Evolutionary conservation across 2,113 vertebrate genomes (phyloP), one percentile per base, ranked within the genome.

Genomic region (Trichechus manatus): DNA sequence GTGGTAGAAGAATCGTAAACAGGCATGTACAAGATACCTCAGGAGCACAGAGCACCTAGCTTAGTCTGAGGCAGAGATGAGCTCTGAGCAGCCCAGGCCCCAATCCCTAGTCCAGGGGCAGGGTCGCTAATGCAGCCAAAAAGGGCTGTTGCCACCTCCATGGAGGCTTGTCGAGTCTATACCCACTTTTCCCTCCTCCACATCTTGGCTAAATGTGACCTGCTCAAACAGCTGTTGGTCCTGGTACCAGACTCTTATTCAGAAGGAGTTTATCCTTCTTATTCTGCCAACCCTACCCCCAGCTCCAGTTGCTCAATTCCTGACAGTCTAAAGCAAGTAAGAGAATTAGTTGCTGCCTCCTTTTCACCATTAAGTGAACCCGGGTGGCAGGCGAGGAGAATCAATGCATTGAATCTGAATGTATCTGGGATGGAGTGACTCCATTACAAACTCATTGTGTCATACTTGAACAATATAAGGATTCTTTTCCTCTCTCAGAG

Each of bases 391-490:
- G 70, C 33, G 85, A 98, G 44, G 77, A 98, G 98, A 98, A 98
- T 94, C 98, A 98, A 93, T 96, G 97, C 81, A 91, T 97, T 68
- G 94, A 96, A 94, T 98, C 80, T 42, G 53, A 98, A 97, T 97
- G 53, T 96, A 94, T 95, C 95, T 97, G 96, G 84, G 96, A 97
- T 96, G 92, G 97, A 97, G 93, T 87, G 92, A 97, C 98, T 98
- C 97, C 92, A 97, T 98, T 97, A 96, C 81, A 97, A 97, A 92
- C 84, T 87, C 87, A 91, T 80, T 97, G 87, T 98, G 91, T 97
- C 98, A 97, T 95, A 94, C 83, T 97, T 96, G 97, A 98, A 98
- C 97, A 98, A 97, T 97, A 95, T 47, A 89, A 97, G 82, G 95
- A 97, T 97, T 93, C 92, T 98, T 98, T 39, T 97, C 86, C 78